Percentiles rank a stretch among this genome's conserved stretches.
These are phyloP conservation scores for Neoascia interrupta DNA, from an alignment of 2,888 invertebrate genomes.

Conservation along the genomic window DNA sequence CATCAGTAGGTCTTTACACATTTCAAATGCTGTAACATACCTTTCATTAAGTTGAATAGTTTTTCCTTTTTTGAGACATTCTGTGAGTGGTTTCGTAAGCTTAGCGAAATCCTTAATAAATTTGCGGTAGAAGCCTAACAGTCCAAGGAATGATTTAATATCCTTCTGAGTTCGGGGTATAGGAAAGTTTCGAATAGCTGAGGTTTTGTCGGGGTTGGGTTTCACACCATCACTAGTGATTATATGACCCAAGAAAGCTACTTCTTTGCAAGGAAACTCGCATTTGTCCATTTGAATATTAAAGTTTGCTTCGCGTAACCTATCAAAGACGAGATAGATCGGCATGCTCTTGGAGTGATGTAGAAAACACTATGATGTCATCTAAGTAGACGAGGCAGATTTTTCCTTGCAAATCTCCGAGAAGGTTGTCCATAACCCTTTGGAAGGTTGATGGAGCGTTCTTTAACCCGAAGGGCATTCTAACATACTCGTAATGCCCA, in stretches of 20 bases:
- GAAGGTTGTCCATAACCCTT: constrained; percentile 4
- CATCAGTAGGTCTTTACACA: constrained; percentile 27
- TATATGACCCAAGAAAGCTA: constrained; percentile 74
- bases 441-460: constrained; percentile 9
- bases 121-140: constrained; percentile 70
- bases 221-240: constrained; percentile 73
- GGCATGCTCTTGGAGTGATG: constrained; percentile 72
- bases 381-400: constrained; percentile 9
- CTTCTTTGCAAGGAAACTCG: constrained; percentile 58
- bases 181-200: constrained; percentile 70
- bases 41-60: background rate
- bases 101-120: constrained; percentile 65
- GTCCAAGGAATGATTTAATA: constrained; percentile 72
- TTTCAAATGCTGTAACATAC: constrained; percentile 22
- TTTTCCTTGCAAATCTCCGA: background rate
- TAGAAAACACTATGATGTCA: constrained; percentile 71
- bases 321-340: constrained; percentile 15
- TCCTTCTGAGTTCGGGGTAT: constrained; percentile 71
- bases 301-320: constrained; percentile 43
- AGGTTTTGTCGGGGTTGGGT: constrained; percentile 74
- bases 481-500: constrained; percentile 53
- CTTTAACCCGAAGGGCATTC: constrained; percentile 12
- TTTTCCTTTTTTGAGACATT: constrained; percentile 54
- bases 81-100: constrained; percentile 61
- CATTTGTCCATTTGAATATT: constrained; percentile 70